Evolutionary conservation across 2,113 vertebrate species (phyloP).

Genomic region (Lophotis ruficrista): DNA sequence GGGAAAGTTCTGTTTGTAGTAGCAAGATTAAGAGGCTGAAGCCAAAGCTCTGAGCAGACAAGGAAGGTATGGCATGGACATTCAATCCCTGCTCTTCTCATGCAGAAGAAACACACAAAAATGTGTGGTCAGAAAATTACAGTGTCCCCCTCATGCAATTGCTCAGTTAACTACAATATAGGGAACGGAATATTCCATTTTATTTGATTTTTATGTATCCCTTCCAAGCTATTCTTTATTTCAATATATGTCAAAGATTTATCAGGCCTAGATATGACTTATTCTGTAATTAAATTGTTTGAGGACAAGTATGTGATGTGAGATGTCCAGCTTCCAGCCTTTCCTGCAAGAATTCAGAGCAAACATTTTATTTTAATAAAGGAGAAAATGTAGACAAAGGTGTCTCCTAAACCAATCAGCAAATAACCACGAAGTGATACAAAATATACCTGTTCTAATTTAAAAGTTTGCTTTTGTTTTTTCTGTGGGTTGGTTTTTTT

Average conservation of each 20-base stretch:
- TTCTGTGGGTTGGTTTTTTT: accelerated
- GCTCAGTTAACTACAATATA: neutral
- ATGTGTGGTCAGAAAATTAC: neutral
- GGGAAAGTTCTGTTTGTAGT: neutral
- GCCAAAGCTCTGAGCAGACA: neutral
- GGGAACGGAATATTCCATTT: neutral
- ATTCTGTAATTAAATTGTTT: neutral
- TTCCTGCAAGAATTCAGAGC: neutral
- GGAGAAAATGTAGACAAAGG: neutral
- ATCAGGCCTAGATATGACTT: neutral
- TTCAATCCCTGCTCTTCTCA: neutral
- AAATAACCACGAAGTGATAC: neutral
- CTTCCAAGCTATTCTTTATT: neutral
- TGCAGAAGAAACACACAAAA: neutral
- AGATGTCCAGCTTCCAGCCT: neutral
- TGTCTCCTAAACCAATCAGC: neutral
- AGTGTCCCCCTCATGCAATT: neutral
- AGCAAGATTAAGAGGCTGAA: neutral
- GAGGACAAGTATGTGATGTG: neutral
- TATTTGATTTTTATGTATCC: neutral
- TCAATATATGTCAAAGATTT: neutral
- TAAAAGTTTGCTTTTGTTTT: neutral
- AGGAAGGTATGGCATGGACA: neutral
- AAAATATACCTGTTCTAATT: neutral
- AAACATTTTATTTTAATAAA: neutral